These are phyloP conservation scores for Mamestra brassicae DNA, from an alignment of 2,888 invertebrate species.

Conservation along the genomic window DNA sequence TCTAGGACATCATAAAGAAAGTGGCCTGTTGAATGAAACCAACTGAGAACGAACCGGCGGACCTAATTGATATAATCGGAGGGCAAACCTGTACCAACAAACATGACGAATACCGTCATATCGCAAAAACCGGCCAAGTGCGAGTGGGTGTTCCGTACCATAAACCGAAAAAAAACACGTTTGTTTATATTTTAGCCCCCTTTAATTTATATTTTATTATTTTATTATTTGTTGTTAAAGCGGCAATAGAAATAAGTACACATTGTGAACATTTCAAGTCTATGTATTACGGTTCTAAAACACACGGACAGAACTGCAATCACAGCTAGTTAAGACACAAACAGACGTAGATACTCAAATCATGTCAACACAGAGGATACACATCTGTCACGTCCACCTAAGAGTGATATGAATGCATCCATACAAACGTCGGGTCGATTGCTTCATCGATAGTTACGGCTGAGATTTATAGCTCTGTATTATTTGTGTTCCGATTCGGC, in stretches of 20 bases:
- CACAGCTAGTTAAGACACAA: background rate
- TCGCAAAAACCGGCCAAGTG: background rate
- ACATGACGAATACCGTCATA: background rate
- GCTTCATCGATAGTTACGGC: slow-evolving; percentile 64
- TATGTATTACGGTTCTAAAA: too few species aligned
- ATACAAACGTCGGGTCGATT: slow-evolving; percentile 61
- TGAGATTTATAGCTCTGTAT: slow-evolving; percentile 70
- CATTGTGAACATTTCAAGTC: too few species aligned
- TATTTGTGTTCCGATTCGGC: slow-evolving; percentile 67
- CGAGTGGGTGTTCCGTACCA: too few species aligned
- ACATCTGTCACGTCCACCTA: slow-evolving; percentile 41
- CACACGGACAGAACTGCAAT: background rate
- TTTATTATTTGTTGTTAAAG: too few species aligned
- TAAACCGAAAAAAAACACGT: too few species aligned
- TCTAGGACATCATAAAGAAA: background rate
- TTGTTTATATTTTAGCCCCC: too few species aligned
- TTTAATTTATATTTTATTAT: too few species aligned
- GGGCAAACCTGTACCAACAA: background rate
- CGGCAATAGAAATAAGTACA: too few species aligned
- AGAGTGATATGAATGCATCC: slow-evolving; percentile 46
- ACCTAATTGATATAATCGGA: background rate
- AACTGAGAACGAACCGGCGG: background rate
- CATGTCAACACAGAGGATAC: slow-evolving; percentile 46
- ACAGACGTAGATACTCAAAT: slow-evolving; percentile 1
- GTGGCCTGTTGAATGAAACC: background rate